Base-by-base conservation (phyloP, 2,797 vertebrate genomes). In the Microhierax caerulescens region DNA sequence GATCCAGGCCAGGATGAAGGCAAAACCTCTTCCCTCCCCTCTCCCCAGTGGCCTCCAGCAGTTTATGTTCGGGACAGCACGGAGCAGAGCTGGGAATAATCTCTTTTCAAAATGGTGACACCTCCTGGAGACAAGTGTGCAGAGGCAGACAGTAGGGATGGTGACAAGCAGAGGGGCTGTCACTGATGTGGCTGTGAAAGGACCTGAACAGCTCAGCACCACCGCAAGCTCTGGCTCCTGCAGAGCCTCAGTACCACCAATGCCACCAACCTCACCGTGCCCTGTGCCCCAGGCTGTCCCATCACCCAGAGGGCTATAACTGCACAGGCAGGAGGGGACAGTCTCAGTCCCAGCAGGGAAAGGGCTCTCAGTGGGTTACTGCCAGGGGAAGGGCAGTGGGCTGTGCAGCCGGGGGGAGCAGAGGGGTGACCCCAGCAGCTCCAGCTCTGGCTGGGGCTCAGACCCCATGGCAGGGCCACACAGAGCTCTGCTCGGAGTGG, bases 1-100 rank as follows among this genome's bases (percentile, higher is more conserved):
- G 24, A 64, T 20, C 41, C 50, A 28, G 27, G 34, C 34, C 0
- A 2, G 20, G 43, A 50, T 0, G 7, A 51, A 64, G 32, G 68
- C 30, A 85, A 54, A 77, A 34, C 28, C 57, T 69, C 51, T 72
- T 86, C 43, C 82, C 74, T 75, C 41, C 67, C 22, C 41, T 54
- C n/a, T 78, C n/a, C 53, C 65, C 56, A 14, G 45, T 3, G 45
- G 11, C 41, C 2, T 2, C 34, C 73, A 61, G 59, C 15, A 30
- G 25, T 85, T 65, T 28, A 9, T 47, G 74, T 11, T 56, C 0
- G 1, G 72, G 39, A 50, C 21, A 51, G 50, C 30, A n/a, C 0
- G 0, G 48, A 76, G 41, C 30, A 85, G 73, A 79, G 53, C 32
- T 85, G 68, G 68, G 13, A 91, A 94, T 21, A 45, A 93, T 41